Conservation (phyloP, 2,888 invertebrate genomes). For the Unio pictorum region DNA sequence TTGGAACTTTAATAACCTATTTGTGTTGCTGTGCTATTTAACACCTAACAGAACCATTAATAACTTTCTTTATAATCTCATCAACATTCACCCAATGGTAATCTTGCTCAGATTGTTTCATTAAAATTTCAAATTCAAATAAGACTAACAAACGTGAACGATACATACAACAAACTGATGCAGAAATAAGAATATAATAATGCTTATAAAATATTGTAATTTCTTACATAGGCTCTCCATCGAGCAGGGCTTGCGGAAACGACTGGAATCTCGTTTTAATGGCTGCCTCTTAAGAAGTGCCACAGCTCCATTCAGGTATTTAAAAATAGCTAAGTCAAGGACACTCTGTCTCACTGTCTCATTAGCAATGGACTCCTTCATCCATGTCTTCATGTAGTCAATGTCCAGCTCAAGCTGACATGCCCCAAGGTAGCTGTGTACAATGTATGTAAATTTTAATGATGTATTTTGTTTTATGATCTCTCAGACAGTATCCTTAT, state of each 20-base stretch:
- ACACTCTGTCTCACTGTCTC: constrained; percentile 59
- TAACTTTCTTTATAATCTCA: no score
- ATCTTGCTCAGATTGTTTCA: no score
- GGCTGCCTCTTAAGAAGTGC: constrained; percentile 65
- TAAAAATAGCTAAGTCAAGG: constrained; percentile 61
- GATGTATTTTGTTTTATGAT: not conserved
- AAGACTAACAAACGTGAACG: no score
- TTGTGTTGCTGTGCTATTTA: no score
- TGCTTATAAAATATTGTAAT: no score
- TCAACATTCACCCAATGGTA: no score
- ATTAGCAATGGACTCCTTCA: constrained; percentile 48
- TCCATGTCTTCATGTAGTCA: constrained; percentile 54
- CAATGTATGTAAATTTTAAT: not conserved
- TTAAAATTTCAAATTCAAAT: no score
- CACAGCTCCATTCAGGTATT: constrained; percentile 60
- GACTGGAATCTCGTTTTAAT: constrained; percentile 36
- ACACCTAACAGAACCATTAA: no score
- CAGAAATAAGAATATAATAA: no score
- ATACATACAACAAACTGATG: no score
- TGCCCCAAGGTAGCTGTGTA: constrained; percentile 66
- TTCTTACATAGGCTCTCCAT: constrained; percentile 48
- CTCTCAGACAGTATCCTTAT: not conserved
- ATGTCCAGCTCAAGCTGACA: constrained; percentile 66
- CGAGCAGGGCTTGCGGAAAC: constrained; percentile 34
- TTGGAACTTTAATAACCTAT: no score